Percentiles rank a stretch among this genome's conserved stretches.
Evolutionary conservation across 2,113 vertebrate species (phyloP).

Genomic region (Phylloscopus trochiloides): DNA sequence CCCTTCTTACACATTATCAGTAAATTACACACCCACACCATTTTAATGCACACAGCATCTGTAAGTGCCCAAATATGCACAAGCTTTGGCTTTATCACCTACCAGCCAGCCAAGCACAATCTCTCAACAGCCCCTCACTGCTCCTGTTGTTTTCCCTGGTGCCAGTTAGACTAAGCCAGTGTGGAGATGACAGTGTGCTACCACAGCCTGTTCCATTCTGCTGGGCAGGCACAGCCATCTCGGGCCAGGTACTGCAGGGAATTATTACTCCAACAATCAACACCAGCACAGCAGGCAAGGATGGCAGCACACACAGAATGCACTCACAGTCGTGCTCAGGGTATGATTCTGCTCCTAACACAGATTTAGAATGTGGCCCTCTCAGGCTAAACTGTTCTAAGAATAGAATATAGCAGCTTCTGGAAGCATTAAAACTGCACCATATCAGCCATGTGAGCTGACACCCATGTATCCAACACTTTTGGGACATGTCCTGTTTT

Average conservation of each 20-base stretch:
- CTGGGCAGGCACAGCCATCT: neutral
- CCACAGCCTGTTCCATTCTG: neutral
- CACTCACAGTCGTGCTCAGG: neutral
- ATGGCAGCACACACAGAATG: neutral
- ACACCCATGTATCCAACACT: neutral
- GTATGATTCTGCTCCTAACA: neutral
- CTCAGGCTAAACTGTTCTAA: neutral
- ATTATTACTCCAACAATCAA: neutral
- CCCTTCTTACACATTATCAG: neutral
- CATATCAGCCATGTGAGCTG: neutral
- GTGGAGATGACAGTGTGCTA: neutral
- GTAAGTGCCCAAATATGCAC: neutral
- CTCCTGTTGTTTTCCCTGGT: neutral
- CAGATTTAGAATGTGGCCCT: neutral
- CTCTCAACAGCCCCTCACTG: neutral
- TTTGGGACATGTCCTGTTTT: neutral
- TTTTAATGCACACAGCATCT: neutral
- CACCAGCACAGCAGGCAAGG: neutral
- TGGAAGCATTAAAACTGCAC: neutral
- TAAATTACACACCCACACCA: neutral
- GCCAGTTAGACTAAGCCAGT: neutral
- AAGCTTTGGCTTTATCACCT: neutral
- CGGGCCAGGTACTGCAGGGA: neutral
- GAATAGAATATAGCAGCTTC: neutral
- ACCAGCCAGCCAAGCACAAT: neutral